Evolutionary conservation across 2,797 vertebrate genomes (phyloP).

Genomic region (Molossus alvarezi): DNA sequence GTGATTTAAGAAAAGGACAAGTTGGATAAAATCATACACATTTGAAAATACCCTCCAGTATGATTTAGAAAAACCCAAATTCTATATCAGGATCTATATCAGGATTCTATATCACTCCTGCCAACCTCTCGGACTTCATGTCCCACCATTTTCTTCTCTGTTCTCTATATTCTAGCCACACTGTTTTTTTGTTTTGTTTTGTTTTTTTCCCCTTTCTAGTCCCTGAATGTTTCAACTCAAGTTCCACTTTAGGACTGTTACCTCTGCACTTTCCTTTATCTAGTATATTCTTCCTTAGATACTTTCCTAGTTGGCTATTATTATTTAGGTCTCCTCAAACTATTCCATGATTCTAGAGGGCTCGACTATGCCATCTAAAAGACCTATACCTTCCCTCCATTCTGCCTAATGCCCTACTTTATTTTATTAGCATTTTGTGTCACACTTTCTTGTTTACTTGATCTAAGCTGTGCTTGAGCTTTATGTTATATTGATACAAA

Average conservation of each 20-base stretch:
- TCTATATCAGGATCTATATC: neutral
- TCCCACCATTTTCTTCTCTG: neutral
- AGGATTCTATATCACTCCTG: neutral
- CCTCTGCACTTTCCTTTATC: neutral
- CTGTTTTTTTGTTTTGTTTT: neutral
- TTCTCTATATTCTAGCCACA: neutral
- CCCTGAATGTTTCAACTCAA: neutral
- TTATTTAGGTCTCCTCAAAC: neutral
- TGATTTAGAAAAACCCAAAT: constrained; percentile 20
- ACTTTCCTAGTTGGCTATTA: neutral
- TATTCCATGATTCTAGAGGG: neutral
- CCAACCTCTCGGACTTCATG: neutral
- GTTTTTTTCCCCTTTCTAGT: neutral
- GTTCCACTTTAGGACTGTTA: neutral
- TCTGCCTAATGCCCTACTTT: neutral
- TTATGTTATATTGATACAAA: neutral
- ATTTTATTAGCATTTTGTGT: constrained; percentile 42
- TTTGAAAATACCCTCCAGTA: neutral
- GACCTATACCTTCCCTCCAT: neutral
- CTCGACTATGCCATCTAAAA: neutral
- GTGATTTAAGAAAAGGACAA: neutral
- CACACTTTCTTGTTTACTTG: neutral
- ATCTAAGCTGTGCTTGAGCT: constrained; percentile 8
- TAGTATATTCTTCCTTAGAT: neutral
- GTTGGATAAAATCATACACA: neutral